Base-by-base conservation (phyloP, 2,113 vertebrate species). In the Brevimyrus niger region DNA sequence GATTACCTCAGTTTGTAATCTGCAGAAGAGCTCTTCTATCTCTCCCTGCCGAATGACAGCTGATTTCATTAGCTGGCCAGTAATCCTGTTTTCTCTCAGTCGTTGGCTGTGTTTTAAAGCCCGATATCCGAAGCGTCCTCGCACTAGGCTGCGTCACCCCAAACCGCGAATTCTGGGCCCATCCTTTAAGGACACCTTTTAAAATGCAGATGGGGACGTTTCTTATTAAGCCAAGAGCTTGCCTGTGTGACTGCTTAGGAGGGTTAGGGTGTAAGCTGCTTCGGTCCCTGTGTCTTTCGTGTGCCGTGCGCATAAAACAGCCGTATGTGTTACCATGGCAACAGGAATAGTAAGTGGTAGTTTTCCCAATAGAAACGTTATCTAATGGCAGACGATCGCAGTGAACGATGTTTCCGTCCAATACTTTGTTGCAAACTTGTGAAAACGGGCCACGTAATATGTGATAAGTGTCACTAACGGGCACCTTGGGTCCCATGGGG, bases 1-100 rank as follows among this genome's bases (percentile, higher is more conserved):
- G 76, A 47, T 89, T 58, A 83, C 73, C 88, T 83, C 50, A 55
- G 80, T 89, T 51, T 89, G 88, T 89, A 89, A 84, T 89, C 88
- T 89, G 50, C 35, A 44, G 73, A 89, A 44, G 35, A 84, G 88
- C 88, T 47, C 35, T 50, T 84, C 48, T 84, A 11, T 83, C 51
- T 89, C 48, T 89, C 76, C 21, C 50, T 5, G 31, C 48, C 61
- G 73, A 83, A 84, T 84, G 83, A 35, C 69, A 46, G 35, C 51
- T 55, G 88, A 89, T 89, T 84, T 89, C 51, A 89, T 89, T 89
- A 89, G 88, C 61, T 89, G 76, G 51, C 13, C 48, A 58, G 50
- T 89, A 89, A 89, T 58, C 88, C 53, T 89, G 88, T 89, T 89
- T 89, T 84, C 21, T 42, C 76, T 55, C 27, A 17, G 48, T 38